A percentile compares a stretch with the other conserved stretches of the same genome.
These are phyloP conservation scores for Altica lythri DNA, from an alignment of 2,888 invertebrate species.

Conservation along the genomic window DNA sequence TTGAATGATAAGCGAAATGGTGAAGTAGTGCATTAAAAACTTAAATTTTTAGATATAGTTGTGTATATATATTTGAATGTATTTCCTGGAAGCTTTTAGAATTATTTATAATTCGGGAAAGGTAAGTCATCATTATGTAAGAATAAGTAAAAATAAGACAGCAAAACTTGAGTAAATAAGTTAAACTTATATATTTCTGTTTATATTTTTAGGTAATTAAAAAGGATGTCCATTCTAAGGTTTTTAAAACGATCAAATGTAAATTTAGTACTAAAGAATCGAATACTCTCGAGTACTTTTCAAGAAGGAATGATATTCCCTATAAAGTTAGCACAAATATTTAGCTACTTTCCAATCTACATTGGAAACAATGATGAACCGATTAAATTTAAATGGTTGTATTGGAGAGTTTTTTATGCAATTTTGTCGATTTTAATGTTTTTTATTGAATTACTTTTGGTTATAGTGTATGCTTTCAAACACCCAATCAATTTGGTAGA, in stretches of 20 bases:
- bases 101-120: too few species aligned
- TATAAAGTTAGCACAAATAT: constrained; percentile 30
- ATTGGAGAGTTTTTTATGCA: constrained; percentile 31
- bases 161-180: too few species aligned
- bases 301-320: constrained; percentile 25
- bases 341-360: constrained; percentile 32
- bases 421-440: constrained; percentile 24
- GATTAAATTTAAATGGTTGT: constrained; percentile 24
- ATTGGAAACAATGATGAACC: constrained; percentile 5
- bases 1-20: too few species aligned
- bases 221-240: constrained; percentile 1
- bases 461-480: constrained; percentile 9
- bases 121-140: too few species aligned
- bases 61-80: too few species aligned
- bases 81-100: too few species aligned
- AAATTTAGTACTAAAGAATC: constrained; percentile 13
- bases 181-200: too few species aligned
- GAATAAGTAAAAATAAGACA: too few species aligned
- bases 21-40: too few species aligned
- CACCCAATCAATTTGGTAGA: constrained; percentile 7
- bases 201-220: too few species aligned
- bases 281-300: constrained; percentile 23
- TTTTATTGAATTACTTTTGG: constrained; percentile 19
- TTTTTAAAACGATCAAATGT: neutral
- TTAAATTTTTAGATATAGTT: too few species aligned